Base-by-base conservation (phyloP, 2,113 vertebrate species). In the Neogale vison region DNA sequence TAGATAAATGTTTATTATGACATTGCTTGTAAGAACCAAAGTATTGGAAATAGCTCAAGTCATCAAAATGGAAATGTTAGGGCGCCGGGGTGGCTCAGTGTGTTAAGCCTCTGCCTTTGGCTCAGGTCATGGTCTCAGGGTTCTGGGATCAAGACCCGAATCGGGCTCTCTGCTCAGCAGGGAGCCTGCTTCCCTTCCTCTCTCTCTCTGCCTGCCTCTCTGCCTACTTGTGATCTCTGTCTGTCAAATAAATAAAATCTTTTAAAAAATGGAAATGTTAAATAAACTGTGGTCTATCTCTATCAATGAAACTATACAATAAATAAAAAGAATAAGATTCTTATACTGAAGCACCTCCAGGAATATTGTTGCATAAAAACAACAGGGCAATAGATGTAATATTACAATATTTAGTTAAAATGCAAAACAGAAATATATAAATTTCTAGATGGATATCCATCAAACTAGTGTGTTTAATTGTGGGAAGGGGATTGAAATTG, bases 381-480 rank as follows among this genome's bases (percentile, higher is more conserved):
- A 65, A 7, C 50, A 92, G 26, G 15, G 72, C 6, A 55, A 8
- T 94, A 82, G 26, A 47, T 74, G 39, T 81, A 36, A 50, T 80
- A 29, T 84, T 39, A 93, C n/a, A 96, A 47, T n/a, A 61, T 80
- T 95, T 63, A 80, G 52, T 42, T 79, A 80, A 95, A 92, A 82
- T 88, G 21, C 39, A 87, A 94, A 91, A 74, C 9, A 94, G 23
- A 81, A 79, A 36, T 71, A 72, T 63, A 72, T 80, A 77, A 31
- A 86, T 57, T 93, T 96, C 79, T 83, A 55, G 10, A 77, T 83
- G 79, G 39, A 69, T 67, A 83, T 14, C 36, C 39, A 36, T 77
- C 69, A 93, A 96, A 76, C 59, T 67, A 45, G 24, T 20, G 14
- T 76, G 18, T 83, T 96, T 88, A 74, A 74, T 47, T 76, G 57